Evolutionary conservation across 2,888 invertebrate species (phyloP).

Genomic region (Rambutsinella grinnellia): DNA sequence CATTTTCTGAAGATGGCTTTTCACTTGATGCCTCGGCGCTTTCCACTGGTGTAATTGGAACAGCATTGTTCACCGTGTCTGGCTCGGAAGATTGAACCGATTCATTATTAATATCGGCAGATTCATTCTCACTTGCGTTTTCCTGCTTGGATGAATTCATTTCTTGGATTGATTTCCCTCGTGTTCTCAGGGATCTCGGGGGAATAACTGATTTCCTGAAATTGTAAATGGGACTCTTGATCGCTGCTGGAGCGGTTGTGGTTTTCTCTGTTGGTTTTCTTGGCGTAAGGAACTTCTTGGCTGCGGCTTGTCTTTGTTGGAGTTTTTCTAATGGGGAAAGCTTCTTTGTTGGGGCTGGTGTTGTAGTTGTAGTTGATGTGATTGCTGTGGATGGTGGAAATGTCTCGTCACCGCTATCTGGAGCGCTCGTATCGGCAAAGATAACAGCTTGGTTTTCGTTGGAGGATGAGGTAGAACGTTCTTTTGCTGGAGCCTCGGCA

Average conservation of each 20-base stretch:
- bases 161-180: constrained; percentile 26
- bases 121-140: background rate
- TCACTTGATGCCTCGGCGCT: constrained; percentile 7
- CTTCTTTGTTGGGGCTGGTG: background rate
- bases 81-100: background rate
- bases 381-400: no score
- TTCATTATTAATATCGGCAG: constrained; percentile 12
- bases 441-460: constrained; percentile 23
- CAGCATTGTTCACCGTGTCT: constrained; percentile 15
- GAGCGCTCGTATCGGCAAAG: background rate
- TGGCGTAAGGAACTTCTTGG: constrained; percentile 20
- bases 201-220: constrained; percentile 27
- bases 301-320: constrained; percentile 30
- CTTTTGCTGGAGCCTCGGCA: constrained; percentile 15
- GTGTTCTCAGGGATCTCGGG: constrained; percentile 30
- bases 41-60: constrained; percentile 25
- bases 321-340: constrained; percentile 30
- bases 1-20: constrained; percentile 29
- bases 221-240: background rate
- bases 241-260: constrained; percentile 2
- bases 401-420: background rate
- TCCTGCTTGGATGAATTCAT: background rate
- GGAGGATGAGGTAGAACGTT: constrained; percentile 12
- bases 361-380: background rate
- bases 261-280: constrained; percentile 38